phyloP scores from a whole-genome alignment of 2,888 invertebrate genomes.

The Andricus quercusramuli region DNA sequence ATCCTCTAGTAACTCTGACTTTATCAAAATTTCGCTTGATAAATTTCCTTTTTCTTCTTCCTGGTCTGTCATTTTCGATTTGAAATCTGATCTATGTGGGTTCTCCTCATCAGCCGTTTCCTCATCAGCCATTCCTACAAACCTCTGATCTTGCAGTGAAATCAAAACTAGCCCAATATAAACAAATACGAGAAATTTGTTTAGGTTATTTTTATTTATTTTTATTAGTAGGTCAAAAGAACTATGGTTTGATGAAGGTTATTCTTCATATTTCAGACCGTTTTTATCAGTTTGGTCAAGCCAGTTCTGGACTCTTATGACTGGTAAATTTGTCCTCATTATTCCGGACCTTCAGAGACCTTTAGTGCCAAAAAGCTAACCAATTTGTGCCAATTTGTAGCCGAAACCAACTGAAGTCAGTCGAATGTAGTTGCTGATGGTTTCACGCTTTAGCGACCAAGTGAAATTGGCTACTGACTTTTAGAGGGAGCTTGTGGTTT shows the following conservation, averaged over 20 bases:
- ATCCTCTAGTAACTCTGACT: not conserved
- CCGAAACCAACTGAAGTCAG: conserved; percentile 17
- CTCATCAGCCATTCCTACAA: conserved; percentile 4
- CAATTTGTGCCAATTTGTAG: not conserved
- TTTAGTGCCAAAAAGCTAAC: not conserved
- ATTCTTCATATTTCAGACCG: not conserved
- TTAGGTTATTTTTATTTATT: too few species aligned
- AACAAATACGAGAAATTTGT: not conserved
- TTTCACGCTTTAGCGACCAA: not conserved
- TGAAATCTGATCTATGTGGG: not conserved
- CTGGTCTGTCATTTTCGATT: not conserved
- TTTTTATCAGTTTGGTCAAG: not conserved
- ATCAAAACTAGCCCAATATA: not conserved
- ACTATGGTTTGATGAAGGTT: not conserved
- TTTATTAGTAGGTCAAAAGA: too few species aligned
- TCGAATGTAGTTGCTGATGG: not conserved
- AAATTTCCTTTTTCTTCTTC: not conserved
- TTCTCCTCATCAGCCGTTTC: not conserved
- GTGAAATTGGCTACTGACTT: conserved; percentile 12
- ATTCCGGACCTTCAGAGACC: not conserved
- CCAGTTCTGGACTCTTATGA: not conserved
- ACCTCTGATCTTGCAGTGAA: not conserved
- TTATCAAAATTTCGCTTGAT: not conserved
- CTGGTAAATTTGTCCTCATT: conserved; percentile 7
- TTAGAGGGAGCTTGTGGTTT: conserved; percentile 23